phyloP scores from a whole-genome alignment of 1,140 invertebrate species.

The Mamestra configurata region DNA sequence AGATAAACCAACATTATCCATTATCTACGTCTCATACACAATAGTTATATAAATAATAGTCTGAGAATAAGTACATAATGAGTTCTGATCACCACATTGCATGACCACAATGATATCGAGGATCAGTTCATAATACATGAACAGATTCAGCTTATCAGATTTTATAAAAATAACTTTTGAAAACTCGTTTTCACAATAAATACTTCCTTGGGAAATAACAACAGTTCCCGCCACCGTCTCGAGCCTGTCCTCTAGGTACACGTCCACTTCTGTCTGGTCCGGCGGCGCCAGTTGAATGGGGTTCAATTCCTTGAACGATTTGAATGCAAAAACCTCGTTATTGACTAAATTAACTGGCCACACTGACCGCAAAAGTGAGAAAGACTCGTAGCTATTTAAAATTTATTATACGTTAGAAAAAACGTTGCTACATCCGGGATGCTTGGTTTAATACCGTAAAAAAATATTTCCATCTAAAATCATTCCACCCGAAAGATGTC shows the following conservation, averaged over 20 bases:
- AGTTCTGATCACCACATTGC: slow-evolving; percentile 1
- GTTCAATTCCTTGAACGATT: not conserved
- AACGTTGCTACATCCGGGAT: not conserved
- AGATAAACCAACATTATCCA: not conserved
- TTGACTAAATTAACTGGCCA: not conserved
- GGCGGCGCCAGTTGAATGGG: too few species aligned
- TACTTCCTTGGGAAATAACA: not conserved
- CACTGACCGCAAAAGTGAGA: not conserved
- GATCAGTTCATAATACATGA: not conserved
- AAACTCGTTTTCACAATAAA: not conserved
- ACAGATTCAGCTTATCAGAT: not conserved
- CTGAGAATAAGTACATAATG: slow-evolving; percentile 16
- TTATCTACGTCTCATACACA: not conserved
- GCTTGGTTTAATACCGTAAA: too few species aligned
- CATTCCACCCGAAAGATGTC: too few species aligned
- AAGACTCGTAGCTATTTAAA: not conserved
- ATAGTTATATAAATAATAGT: slow-evolving; percentile 13
- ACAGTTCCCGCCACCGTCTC: too few species aligned
- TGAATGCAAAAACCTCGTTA: not conserved
- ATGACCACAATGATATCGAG: slow-evolving; percentile 14
- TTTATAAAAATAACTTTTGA: slow-evolving; percentile 2
- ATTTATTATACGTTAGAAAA: not conserved
- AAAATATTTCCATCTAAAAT: too few species aligned
- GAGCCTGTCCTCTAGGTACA: too few species aligned
- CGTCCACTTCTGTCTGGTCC: too few species aligned